A percentile compares a stretch with the other conserved stretches of the same genome.
These are phyloP conservation scores for Pocota personata DNA, from an alignment of 2,888 invertebrate species.

Conservation along the genomic window DNA sequence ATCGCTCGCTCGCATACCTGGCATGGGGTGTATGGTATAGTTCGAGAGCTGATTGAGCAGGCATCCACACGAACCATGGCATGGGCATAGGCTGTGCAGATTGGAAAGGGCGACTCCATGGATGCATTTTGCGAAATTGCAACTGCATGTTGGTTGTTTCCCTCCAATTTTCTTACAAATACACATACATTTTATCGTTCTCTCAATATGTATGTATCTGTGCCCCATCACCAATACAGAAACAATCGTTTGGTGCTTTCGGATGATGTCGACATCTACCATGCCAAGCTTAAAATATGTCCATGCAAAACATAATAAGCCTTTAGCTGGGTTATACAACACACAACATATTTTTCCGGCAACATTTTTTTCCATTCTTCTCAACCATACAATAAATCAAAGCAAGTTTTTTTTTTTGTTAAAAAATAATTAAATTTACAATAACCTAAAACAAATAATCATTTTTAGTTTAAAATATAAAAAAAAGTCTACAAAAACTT, in stretches of 20 bases:
- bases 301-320: conserved; percentile 79
- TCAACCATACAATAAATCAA: conserved; percentile 72
- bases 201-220: conserved; percentile 4
- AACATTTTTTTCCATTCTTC: conserved; percentile 76
- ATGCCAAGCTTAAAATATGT: conserved; percentile 61
- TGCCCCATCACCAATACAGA: conserved; percentile 54
- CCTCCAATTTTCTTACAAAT: conserved; percentile 48
- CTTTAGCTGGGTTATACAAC: conserved; percentile 78
- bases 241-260: conserved; percentile 45
- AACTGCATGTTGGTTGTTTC: conserved; percentile 55
- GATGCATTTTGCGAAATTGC: conserved; percentile 66
- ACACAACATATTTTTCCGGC: conserved; percentile 78
- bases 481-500: neutral
- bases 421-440: conserved; percentile 6
- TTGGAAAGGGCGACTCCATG: conserved; percentile 1
- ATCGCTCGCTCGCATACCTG: conserved; percentile 10
- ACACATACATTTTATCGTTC: conserved; percentile 19
- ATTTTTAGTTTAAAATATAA: conserved; percentile 21
- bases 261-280: conserved; percentile 63
- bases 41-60: conserved; percentile 41
- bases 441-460: no score
- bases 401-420: conserved; percentile 51
- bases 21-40: neutral
- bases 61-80: conserved; percentile 2
- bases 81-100: neutral